Evolutionary conservation across 2,797 vertebrate genomes (phyloP).

Genomic region (Myiotriccus ornatus): DNA sequence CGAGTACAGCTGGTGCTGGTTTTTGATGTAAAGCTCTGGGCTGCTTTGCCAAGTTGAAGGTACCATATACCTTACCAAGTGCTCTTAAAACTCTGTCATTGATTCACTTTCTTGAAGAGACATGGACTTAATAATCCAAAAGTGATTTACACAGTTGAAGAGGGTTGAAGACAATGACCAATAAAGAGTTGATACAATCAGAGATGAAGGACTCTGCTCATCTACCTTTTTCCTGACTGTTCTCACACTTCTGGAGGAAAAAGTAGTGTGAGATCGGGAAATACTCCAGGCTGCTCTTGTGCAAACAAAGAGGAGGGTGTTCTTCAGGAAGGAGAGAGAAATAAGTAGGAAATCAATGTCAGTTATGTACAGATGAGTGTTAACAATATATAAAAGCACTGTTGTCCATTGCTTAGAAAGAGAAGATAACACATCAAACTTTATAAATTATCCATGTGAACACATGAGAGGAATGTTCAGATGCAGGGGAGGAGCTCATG

Average conservation of each 20-base stretch:
- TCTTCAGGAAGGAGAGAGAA: background rate
- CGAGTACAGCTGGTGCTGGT: background rate
- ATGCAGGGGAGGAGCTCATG: background rate
- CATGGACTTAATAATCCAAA: background rate
- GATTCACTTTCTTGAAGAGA: background rate
- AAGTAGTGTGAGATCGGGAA: background rate
- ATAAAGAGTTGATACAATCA: background rate
- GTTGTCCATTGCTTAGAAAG: background rate
- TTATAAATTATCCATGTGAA: conserved; percentile 1
- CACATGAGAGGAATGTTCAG: background rate
- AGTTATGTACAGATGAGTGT: conserved; percentile 1
- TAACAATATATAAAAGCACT: background rate
- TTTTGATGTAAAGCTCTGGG: background rate
- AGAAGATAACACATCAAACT: conserved; percentile 20
- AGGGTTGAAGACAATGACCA: background rate
- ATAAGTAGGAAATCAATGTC: conserved; percentile 5
- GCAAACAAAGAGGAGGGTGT: background rate
- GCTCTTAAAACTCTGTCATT: background rate
- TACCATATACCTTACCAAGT: background rate
- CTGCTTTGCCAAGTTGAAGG: background rate
- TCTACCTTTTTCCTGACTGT: background rate
- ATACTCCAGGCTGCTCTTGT: background rate
- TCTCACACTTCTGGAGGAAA: background rate
- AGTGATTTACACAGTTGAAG: background rate
- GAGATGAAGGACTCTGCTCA: background rate